Conservation (phyloP, 2,888 invertebrate species). For the Nymphalis urticae region DNA sequence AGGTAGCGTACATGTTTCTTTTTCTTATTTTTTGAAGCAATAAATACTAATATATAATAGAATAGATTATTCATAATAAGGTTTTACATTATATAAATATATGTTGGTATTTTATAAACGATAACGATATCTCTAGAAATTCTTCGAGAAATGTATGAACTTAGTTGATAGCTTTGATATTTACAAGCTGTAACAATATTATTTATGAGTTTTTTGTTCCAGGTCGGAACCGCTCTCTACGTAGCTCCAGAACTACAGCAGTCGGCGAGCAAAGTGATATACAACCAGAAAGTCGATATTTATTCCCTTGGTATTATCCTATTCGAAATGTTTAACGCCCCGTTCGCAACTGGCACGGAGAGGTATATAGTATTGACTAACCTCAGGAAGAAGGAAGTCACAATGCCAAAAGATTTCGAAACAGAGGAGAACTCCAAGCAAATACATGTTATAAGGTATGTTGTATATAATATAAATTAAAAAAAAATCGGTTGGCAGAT, state of each 20-base stretch:
- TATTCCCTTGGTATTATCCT: slow-evolving; percentile 95
- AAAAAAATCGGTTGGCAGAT: background rate
- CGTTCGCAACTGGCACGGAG: slow-evolving; percentile 94
- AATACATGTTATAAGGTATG: slow-evolving; percentile 82
- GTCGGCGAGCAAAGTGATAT: slow-evolving; percentile 85
- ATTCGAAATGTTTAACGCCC: slow-evolving; percentile 96
- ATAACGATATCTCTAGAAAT: too few relatives aligned
- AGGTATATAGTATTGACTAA: slow-evolving; percentile 88
- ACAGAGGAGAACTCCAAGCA: slow-evolving; percentile 81
- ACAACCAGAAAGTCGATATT: slow-evolving; percentile 94
- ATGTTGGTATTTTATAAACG: too few relatives aligned
- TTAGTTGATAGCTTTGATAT: background rate
- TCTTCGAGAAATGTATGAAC: too few relatives aligned
- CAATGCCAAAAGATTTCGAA: slow-evolving; percentile 86
- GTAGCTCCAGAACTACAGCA: slow-evolving; percentile 95
- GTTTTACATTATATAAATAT: too few relatives aligned
- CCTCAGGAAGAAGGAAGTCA: slow-evolving; percentile 85
- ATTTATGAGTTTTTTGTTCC: background rate
- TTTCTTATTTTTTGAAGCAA: background rate
- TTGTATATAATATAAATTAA: background rate
- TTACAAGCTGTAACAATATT: background rate
- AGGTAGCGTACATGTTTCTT: slow-evolving; percentile 41
- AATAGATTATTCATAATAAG: too few relatives aligned
- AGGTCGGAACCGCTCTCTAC: slow-evolving; percentile 97
- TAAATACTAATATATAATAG: too few relatives aligned